Evolutionary conservation across 2,797 vertebrate species (phyloP), one percentile per base, ranked within the genome.

Genomic region (Enteromius afrohamiltoni): DNA sequence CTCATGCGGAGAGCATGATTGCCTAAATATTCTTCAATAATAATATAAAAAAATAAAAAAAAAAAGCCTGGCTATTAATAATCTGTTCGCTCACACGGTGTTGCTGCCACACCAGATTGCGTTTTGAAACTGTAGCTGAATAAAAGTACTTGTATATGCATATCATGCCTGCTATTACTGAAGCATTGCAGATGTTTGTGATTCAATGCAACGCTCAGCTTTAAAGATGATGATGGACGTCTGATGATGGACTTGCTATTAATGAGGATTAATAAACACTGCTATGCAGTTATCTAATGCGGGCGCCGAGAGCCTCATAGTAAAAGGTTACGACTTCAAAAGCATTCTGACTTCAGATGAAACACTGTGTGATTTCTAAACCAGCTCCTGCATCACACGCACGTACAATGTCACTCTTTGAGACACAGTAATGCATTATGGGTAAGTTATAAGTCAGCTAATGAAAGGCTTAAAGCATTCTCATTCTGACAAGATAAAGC

Each of bases 1-100:
- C 92, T 93, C 93, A 94, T 94, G 93, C 88, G 87, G 87, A 87
- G 89, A 95, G 93, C 91, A 91, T 93, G 93, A 95, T 92, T 91
- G 89, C 93, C 93, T 92, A 92, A 93, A 94, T 89, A 92, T 86
- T 85, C 80, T 73, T 81, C 53, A 84, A 74, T 42, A 73, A 76
- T 76, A n/a, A 76, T 40, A 60, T 65, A 68, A 67, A 85, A n/a
- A n/a, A 67, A 75, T 75, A 14, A 75, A 23, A 62, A 70, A 68
- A 67, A 85, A 85, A 71, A 10, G 45, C 83, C 82, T 79, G 26
- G 16, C 78, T 88, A 87, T 88, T 88, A 87, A 88, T 87, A 82
- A 85, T 74, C 79, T 47, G 55, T 62, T 45, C 55, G 6, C 45
- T 77, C 55, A 77, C 75, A 64, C 1, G 23, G 53, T 19, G 55